Evolutionary conservation across 2,888 invertebrate species (phyloP), one percentile per base, ranked within the genome.

Genomic region (Platyscelio sp.): DNA sequence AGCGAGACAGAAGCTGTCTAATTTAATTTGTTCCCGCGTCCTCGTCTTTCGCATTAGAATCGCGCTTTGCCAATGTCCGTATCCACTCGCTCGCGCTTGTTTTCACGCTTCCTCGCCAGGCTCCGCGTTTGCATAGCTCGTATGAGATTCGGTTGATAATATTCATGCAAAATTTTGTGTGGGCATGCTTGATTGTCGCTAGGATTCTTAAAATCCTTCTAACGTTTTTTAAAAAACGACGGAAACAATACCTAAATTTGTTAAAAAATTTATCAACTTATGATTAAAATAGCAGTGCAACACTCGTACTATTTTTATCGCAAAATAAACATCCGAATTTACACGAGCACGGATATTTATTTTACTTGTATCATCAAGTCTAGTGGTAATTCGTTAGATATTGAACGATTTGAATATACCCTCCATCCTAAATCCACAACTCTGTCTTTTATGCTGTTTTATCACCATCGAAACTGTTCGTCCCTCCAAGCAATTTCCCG

Each of bases 1-100:
- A 86, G 86, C 87, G 87, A 87, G 88, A 87, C 88, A 88, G 86
- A 88, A 87, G 83, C 89, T 89, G 88, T 89, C 89, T 89, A 89
- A 89, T 89, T 89, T 88, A 89, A 89, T 89, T 89, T 89, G 87
- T 86, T 87, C 79, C 83, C 78, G 83, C 83, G 86, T 88, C 87
- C 88, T 75, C 85, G 86, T 87, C 88, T 79, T 86, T 71, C 60
- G 54, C 76, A 33, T 58, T 81, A 61, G 46, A 61, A 70, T 24
- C 71, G n/a, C n/a, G n/a, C n/a, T n/a, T n/a, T n/a, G n/a, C n/a
- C n/a, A n/a, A n/a, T n/a, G n/a, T n/a, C n/a, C n/a, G n/a, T n/a
- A n/a, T n/a, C n/a, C n/a, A n/a, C n/a, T n/a, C n/a, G n/a, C n/a
- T n/a, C n/a, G n/a, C n/a, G n/a, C n/a, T n/a, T n/a, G n/a, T n/a